Evolutionary conservation across 2,888 invertebrate genomes (phyloP).

Genomic region (Hemaris fuciformis): DNA sequence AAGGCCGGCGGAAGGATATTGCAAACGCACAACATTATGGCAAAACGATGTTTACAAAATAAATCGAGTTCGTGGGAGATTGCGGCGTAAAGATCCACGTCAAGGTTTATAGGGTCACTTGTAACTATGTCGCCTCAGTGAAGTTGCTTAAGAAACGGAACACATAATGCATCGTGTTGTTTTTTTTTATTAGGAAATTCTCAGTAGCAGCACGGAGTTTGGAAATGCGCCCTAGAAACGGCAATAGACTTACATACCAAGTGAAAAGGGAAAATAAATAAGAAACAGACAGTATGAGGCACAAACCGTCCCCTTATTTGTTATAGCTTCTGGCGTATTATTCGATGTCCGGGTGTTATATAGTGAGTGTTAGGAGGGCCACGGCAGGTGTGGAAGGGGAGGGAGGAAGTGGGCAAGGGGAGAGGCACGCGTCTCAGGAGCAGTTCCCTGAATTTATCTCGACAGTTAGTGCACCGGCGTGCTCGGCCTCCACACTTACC

Average conservation of each 20-base stretch:
- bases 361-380: background rate
- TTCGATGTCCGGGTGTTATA: background rate
- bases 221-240: no score
- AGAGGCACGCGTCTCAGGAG: background rate
- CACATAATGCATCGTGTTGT: no score
- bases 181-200: no score
- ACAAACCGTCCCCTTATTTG: background rate
- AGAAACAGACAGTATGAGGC: no score
- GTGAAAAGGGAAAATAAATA: no score
- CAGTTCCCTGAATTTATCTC: constrained; percentile 8
- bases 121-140: no score
- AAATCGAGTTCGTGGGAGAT: background rate
- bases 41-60: constrained; percentile 5
- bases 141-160: no score
- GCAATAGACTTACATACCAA: no score
- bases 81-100: background rate
- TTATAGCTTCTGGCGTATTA: background rate
- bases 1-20: background rate
- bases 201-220: no score
- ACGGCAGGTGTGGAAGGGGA: background rate
- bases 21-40: constrained; percentile 1
- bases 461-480: background rate
- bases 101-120: background rate
- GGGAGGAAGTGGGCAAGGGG: background rate
- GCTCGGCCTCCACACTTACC: background rate